Conservation (phyloP, 2,113 vertebrate species). For the Connochaetes taurinus region DNA sequence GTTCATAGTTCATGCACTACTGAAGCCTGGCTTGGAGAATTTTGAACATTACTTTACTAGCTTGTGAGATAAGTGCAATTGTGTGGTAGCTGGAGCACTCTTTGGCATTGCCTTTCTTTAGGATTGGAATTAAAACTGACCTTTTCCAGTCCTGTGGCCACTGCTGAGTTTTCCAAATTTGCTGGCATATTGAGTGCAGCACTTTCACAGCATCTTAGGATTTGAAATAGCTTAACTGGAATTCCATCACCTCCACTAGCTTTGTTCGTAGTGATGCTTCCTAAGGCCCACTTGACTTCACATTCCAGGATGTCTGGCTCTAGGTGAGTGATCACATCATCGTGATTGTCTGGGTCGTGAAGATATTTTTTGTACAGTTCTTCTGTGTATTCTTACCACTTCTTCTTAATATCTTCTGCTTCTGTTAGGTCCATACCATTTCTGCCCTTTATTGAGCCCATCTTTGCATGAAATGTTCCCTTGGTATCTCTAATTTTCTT, state of each 20-base stretch:
- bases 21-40: neutral
- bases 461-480: neutral
- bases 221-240: neutral
- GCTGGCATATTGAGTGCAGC: neutral
- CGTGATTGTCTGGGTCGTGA: accelerated
- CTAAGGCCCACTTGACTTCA: neutral
- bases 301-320: neutral
- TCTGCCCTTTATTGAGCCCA: neutral
- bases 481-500: neutral
- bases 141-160: neutral
- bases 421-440: neutral
- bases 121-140: neutral
- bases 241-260: neutral
- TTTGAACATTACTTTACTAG: neutral
- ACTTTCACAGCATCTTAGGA: neutral
- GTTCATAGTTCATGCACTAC: neutral
- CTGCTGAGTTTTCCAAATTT: neutral
- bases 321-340: neutral
- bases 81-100: neutral
- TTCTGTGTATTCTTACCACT: neutral
- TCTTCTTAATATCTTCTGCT: neutral
- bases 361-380: neutral
- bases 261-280: neutral
- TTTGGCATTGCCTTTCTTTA: neutral
- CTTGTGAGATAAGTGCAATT: neutral